Base-by-base conservation (phyloP, 2,113 vertebrate species). In the Amia ocellicauda region DNA sequence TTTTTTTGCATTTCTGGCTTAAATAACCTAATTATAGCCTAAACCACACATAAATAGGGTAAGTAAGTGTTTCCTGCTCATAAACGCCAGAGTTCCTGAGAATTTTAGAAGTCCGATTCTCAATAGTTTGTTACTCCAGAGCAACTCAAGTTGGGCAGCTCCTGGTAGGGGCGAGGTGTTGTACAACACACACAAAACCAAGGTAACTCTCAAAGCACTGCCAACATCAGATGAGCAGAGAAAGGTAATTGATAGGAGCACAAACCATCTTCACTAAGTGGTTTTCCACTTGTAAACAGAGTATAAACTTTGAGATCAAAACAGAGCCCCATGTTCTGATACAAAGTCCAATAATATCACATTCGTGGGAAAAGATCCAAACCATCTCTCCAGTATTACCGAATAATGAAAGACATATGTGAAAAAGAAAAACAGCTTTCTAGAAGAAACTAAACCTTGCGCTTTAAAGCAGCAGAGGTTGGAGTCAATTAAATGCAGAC, bases 371-470 rank as follows among this genome's bases (percentile, higher is more conserved):
- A 58, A 41, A 58, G 14, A 11, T 23, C 31, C 22, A 29, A 31
- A 26, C 27, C 23, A n/a, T 56, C n/a, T 56, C 29, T 17, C 22
- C 19, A 41, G 31, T 16, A 27, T 58, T 41, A 58, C 36, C 28
- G 36, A 58, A 29, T 58, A 41, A 58, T 58, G 29, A 42, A 36
- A 41, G 31, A 58, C 28, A 40, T 40, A 40, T 42, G 20, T 13
- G 40, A 41, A 16, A 23, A 58, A 20, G 9, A 58, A 42, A 36
- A 23, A 36, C 3, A 5, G 20, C 45, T 47, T 47, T 47, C 16
- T 41, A 27, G n/a, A 58, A 58, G 13, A 40, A 58, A 22, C 19
- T 42, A 24, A 40, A 22, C 56, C 28, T 20, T 58, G 36, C 14
- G 20, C 29, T 42, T 58, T 23, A 23, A 23, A 41, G 56, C 16